Conservation (phyloP, 2,113 vertebrate genomes). For the Oryzias curvinotus region DNA sequence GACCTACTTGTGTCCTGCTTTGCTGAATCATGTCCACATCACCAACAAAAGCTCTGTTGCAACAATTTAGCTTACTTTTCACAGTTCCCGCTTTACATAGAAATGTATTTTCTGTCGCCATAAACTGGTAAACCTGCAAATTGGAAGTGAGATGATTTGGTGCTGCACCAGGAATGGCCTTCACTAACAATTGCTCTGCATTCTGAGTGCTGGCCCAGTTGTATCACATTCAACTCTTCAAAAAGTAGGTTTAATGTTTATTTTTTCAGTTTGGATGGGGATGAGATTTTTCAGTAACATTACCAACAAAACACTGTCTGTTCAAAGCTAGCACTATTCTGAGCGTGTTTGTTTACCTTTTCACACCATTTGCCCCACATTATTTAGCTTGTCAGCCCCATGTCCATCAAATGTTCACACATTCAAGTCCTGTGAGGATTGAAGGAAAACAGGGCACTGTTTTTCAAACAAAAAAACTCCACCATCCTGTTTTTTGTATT, state of each 20-base stretch:
- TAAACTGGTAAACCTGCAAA: slow-evolving; percentile 8
- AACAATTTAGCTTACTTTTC: background rate
- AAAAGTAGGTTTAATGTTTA: background rate
- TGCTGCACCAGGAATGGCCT: background rate
- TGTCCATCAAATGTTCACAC: background rate
- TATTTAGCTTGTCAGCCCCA: no score
- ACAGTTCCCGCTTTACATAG: background rate
- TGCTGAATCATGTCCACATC: slow-evolving; percentile 21
- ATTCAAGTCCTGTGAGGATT: background rate
- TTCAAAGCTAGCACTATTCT: no score
- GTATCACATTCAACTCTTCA: slow-evolving; percentile 10
- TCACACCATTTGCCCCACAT: no score
- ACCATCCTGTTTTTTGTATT: background rate
- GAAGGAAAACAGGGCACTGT: background rate
- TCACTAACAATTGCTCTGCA: background rate
- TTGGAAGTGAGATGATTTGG: slow-evolving; percentile 13
- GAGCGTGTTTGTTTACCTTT: no score
- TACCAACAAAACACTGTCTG: no score
- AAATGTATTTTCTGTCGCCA: background rate
- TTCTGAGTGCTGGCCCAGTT: slow-evolving; percentile 12
- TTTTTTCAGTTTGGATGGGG: slow-evolving; percentile 1
- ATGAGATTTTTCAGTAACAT: background rate
- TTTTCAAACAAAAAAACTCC: background rate
- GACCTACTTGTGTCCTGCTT: slow-evolving; percentile 48
- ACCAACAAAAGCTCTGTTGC: slow-evolving; percentile 2